Evolutionary conservation across 2,113 vertebrate species (phyloP).

Genomic region (Chamaea fasciata): DNA sequence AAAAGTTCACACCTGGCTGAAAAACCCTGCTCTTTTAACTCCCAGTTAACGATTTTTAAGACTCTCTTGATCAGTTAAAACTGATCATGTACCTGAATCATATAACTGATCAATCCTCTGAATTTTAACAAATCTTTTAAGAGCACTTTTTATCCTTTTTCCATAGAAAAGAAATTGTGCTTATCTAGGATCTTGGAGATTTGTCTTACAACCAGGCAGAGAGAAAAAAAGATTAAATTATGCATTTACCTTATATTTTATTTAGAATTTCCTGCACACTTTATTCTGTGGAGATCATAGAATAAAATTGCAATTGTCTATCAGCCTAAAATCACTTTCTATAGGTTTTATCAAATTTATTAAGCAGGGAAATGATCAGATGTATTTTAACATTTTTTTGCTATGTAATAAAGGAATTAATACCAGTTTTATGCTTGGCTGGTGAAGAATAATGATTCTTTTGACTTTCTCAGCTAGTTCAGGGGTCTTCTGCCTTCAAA

Average conservation of each 20-base stretch:
- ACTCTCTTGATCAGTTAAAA: not conserved
- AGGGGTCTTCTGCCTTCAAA: not conserved
- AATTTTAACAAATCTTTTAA: not conserved
- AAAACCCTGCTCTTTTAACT: rapidly evolving
- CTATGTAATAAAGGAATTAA: not conserved
- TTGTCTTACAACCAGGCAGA: not conserved
- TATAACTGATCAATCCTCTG: not conserved
- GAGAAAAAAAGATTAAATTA: not conserved
- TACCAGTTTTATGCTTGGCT: not conserved
- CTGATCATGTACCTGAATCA: not conserved
- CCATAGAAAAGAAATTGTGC: not conserved
- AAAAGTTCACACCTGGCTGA: not conserved
- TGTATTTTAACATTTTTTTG: not conserved
- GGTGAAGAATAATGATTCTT: not conserved
- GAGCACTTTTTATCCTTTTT: not conserved
- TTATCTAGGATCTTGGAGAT: not conserved
- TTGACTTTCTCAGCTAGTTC: not conserved
- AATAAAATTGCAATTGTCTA: not conserved
- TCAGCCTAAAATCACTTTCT: not conserved
- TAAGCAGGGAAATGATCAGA: not conserved
- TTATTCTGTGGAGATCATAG: not conserved
- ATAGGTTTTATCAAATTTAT: not conserved
- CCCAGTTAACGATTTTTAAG: not conserved
- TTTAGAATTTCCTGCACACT: not conserved
- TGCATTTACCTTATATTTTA: not conserved